Evolutionary conservation across 2,888 invertebrate species (phyloP).

Genomic region (Philonicus albiceps): DNA sequence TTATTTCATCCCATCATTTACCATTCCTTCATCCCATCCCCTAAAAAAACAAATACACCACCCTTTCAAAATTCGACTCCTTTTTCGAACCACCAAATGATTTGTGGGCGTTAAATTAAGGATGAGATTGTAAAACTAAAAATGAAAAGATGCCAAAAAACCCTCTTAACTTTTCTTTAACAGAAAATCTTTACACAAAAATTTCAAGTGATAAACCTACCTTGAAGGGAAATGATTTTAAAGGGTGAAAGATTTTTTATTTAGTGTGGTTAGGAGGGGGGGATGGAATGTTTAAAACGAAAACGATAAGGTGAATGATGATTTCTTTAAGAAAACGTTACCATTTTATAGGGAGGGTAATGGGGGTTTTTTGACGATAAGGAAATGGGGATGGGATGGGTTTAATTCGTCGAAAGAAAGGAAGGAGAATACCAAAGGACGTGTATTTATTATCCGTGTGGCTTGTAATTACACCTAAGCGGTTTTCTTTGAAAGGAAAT

Average conservation of each 20-base stretch:
- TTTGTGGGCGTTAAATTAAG: neutral
- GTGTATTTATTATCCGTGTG: slow-evolving; percentile 33
- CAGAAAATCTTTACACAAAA: neutral
- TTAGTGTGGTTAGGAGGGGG: too few relatives aligned
- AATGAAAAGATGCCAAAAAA: neutral
- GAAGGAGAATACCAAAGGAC: too few relatives aligned
- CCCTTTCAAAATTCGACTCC: neutral
- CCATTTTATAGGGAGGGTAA: too few relatives aligned
- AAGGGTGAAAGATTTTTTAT: neutral
- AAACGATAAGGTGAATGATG: neutral
- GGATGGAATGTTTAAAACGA: neutral
- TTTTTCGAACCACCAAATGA: neutral
- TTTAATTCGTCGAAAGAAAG: too few relatives aligned
- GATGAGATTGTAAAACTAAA: neutral
- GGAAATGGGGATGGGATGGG: too few relatives aligned
- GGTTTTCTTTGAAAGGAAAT: slow-evolving; percentile 42
- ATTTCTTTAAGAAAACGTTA: neutral
- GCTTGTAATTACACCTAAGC: slow-evolving; percentile 42
- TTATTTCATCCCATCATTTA: too few relatives aligned
- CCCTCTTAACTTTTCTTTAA: neutral
- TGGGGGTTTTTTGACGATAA: too few relatives aligned
- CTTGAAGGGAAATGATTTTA: neutral
- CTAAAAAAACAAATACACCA: too few relatives aligned
- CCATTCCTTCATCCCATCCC: too few relatives aligned
- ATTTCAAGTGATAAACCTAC: neutral